Conservation (phyloP, 2,113 vertebrate species). For the Heptranchias perlo region DNA sequence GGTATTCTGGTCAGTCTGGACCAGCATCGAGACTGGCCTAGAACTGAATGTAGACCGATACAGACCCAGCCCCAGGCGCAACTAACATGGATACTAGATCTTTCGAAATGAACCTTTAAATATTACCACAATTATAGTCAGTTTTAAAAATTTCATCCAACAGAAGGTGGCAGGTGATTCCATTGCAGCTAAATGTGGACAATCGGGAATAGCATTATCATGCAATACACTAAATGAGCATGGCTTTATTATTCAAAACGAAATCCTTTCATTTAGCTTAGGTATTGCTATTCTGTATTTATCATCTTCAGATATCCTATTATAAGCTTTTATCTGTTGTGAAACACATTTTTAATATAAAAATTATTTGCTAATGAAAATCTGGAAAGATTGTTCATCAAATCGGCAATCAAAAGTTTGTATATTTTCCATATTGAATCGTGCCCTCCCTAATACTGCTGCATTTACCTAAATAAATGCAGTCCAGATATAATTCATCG, state of each 20-base stretch:
- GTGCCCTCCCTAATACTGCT: not conserved
- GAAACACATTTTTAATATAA: not conserved
- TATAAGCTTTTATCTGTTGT: not conserved
- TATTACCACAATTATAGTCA: not conserved
- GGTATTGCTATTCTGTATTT: not conserved
- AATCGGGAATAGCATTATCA: not conserved
- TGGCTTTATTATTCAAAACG: not conserved
- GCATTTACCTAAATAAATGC: not conserved
- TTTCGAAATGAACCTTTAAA: not conserved
- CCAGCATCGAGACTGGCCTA: not conserved
- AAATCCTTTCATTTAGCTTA: not conserved
- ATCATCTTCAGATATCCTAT: not conserved
- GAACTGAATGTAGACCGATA: not conserved
- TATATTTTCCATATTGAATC: not conserved
- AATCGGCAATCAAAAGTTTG: not conserved
- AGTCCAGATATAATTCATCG: not conserved
- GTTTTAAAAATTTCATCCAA: not conserved
- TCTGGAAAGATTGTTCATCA: not conserved
- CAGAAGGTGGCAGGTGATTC: no score
- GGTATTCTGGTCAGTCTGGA: not conserved
- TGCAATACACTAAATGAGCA: not conserved
- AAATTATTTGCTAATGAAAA: not conserved
- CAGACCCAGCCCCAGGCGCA: not conserved
- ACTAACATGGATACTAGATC: not conserved
- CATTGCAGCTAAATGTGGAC: not conserved